Conservation (phyloP, 2,888 invertebrate genomes). For the Caenorhabditis sp. region DNA sequence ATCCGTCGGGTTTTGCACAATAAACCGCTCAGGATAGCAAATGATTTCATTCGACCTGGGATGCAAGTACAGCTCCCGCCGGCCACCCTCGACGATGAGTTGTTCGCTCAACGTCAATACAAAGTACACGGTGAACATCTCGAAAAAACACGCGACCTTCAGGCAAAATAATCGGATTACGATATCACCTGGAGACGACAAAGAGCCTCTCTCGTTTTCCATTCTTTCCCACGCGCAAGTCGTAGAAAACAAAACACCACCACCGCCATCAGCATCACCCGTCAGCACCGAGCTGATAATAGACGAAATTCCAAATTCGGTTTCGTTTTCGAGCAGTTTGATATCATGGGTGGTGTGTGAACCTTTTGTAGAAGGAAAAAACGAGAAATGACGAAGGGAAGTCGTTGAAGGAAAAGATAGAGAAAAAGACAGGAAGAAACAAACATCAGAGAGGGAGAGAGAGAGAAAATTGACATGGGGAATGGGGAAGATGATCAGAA, state of each 20-base stretch:
- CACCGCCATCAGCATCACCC: too few relatives aligned
- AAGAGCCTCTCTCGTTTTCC: not conserved
- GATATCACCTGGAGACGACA: not conserved
- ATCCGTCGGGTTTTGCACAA: constrained; percentile 7
- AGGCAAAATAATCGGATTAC: constrained; percentile 42
- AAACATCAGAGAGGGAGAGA: too few relatives aligned
- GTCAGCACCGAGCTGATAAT: not conserved
- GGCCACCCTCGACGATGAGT: not conserved
- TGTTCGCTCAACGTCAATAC: constrained; percentile 27
- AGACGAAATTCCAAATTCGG: not conserved
- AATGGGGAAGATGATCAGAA: constrained; percentile 13
- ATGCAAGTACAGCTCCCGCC: not conserved
- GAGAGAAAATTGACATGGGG: too few relatives aligned
- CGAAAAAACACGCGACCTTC: constrained; percentile 41
- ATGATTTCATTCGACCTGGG: constrained; percentile 1
- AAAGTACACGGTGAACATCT: constrained; percentile 30
- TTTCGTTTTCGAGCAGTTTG: constrained; percentile 23
- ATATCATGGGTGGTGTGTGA: constrained; percentile 50
- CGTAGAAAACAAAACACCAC: constrained; percentile 20
- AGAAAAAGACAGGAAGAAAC: too few relatives aligned
- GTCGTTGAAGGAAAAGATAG: too few relatives aligned
- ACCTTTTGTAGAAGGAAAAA: constrained; percentile 33
- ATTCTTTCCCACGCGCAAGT: constrained; percentile 1
- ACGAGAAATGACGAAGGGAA: constrained; percentile 10
- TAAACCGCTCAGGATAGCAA: not conserved